phyloP scores from a whole-genome alignment of 2,113 vertebrate species.

The Trematomus loennbergii region DNA sequence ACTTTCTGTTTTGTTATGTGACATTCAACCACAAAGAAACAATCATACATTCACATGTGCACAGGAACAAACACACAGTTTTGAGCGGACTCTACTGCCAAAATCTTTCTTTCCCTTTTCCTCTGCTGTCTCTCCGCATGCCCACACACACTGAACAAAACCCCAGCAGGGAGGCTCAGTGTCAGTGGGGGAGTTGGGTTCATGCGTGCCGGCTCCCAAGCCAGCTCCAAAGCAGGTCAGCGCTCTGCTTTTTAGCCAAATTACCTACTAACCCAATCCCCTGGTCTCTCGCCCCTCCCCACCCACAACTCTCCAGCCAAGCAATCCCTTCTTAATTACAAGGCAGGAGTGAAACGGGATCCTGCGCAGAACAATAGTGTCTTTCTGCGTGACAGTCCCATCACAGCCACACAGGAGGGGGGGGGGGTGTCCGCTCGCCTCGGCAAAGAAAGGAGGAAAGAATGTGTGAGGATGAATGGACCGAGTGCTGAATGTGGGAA shows the following conservation, averaged over 20 bases:
- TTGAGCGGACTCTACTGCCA: background rate
- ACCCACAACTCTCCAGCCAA: constrained; percentile 47
- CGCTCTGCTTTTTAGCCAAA: constrained; percentile 73
- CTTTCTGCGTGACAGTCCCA: constrained; percentile 85
- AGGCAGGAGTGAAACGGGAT: constrained; percentile 81
- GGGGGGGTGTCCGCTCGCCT: constrained; percentile 50
- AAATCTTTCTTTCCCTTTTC: constrained; percentile 16
- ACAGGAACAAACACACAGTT: constrained; percentile 18
- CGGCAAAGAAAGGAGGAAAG: constrained; percentile 68
- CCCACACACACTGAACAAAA: constrained; percentile 77
- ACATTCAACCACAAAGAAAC: constrained; percentile 14
- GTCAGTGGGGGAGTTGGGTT: constrained; percentile 62
- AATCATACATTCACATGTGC: background rate
- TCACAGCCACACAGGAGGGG: constrained; percentile 62
- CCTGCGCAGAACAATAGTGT: constrained; percentile 79
- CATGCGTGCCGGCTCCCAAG: constrained; percentile 57
- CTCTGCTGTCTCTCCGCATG: constrained; percentile 37
- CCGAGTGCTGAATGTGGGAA: constrained; percentile 71
- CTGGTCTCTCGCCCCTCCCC: constrained; percentile 10
- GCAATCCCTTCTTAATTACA: constrained; percentile 85
- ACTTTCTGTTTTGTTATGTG: constrained; percentile 23
- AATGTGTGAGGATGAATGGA: constrained; percentile 74
- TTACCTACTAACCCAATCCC: constrained; percentile 76
- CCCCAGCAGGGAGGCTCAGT: constrained; percentile 65
- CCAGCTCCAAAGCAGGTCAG: constrained; percentile 71